Evolutionary conservation across 2,888 invertebrate genomes (phyloP), one percentile per base, ranked within the genome.

Genomic region (Drosophila monieri): DNA sequence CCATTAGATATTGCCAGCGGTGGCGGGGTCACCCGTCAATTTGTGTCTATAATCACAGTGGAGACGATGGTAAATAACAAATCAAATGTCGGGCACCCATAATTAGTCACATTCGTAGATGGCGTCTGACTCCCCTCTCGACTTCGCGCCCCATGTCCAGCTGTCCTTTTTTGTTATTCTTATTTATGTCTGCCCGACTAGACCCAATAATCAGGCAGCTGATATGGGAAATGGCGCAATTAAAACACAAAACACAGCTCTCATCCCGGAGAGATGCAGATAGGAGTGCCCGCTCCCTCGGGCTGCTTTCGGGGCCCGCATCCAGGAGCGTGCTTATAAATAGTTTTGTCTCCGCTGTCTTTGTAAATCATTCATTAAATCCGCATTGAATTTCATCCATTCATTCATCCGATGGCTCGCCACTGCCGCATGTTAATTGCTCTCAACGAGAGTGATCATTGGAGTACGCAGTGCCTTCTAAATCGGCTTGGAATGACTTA

Each of bases 201-300:
- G 76, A 86, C 86, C 74, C 84, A 85, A 87, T 81, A 84, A 86
- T 83, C 87, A 69, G 65, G 66, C 56, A 65, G 69, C 85, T 87
- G 88, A 84, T 87, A 81, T 84, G 84, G 88, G 84, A 85, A 88
- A 84, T 79, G 76, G 73, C 77, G 84, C 84, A 84, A 84, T 84
- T 84, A 84, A 85, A 81, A 55, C 49, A 69, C 68, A 68, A 68
- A 69, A 61, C 48, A 67, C 67, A 56, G 52, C 47, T 60, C 37
- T 21, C 49, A 32, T 25, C 32, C 43, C n/a, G 30, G 6, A 25
- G 6, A 23, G 47, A 41, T 25, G 47, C 25, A 53, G 27, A 43
- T 21, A 30, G 21, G 32, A 37, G 21, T 18, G 52, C 51, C 43
- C 14, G 23, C 14, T 43, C 12, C 30, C 23, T 47, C 30, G 37